Evolutionary conservation across 2,113 vertebrate species (phyloP), one percentile per base, ranked within the genome.

Genomic region (Maccullochella peelii): DNA sequence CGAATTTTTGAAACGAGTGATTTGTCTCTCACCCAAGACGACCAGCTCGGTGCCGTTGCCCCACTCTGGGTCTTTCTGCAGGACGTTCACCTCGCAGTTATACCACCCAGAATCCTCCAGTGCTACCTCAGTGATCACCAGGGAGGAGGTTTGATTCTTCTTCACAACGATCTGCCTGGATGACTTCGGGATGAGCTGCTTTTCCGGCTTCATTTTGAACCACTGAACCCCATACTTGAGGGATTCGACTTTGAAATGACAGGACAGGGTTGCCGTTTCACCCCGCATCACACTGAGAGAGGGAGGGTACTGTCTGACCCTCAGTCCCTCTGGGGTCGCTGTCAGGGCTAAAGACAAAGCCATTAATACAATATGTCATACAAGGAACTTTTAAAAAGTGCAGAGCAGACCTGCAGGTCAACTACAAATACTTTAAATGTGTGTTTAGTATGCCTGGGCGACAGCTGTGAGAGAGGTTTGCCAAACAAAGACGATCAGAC

Each of bases 51-150:
- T 93, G 58, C 90, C 90, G 8, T 90, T 89, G 58, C 92, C 91
- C 66, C 11, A 23, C 83, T 74, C 84, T 12, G 82, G 79, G 14
- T 85, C 71, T 40, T 15, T 88, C 75, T 90, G 77, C 73, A 85
- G 89, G 54, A 94, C 79, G 9, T 73, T 92, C 61, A 92, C 83
- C 83, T 91, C 83, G 55, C 93, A 95, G 86, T 80, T 88, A 86
- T 94, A 93, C 67, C 55, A 77, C 63, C 95, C 95, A 73, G 87
- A 80, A 83, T 95, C 94, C 84, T 88, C 79, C 82, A 42, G 73
- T 38, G 79, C 67, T 25, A 91, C 85, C 21, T 89, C 80, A 14
- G 86, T 50, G 82, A 95, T 94, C 70, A 85, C 79, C 75, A 92
- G 65, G 40, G 86, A 91, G 1, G 86, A 92, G 1, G 79, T 90